Evolutionary conservation across 2,113 vertebrate species (phyloP).

Genomic region (Pachypanchax playfairii): DNA sequence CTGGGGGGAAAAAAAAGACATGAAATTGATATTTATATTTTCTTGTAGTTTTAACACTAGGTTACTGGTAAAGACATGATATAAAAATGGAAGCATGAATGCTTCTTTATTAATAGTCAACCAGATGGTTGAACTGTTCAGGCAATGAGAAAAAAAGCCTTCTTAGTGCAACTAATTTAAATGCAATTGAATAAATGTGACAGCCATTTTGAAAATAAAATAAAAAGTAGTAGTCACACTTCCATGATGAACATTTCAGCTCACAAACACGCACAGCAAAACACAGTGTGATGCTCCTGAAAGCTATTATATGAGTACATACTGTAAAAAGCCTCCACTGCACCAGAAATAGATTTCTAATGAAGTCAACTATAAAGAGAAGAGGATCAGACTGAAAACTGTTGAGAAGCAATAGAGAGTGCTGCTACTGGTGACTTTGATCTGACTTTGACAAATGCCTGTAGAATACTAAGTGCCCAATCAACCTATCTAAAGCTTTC

Average conservation of each 20-base stretch:
- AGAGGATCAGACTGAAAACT: slow-evolving; percentile 41
- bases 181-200: background rate
- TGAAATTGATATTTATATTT: too few relatives aligned
- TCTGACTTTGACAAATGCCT: slow-evolving; percentile 73
- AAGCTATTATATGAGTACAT: slow-evolving; percentile 22
- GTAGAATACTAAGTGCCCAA: slow-evolving; percentile 71
- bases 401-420: slow-evolving; percentile 44
- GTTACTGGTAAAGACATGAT: too few relatives aligned
- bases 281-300: background rate
- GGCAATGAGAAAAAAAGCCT: background rate
- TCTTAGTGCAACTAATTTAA: background rate
- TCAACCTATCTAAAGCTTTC: slow-evolving; percentile 59
- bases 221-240: slow-evolving; percentile 2
- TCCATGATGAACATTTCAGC: slow-evolving; percentile 1
- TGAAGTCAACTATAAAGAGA: slow-evolving; percentile 34
- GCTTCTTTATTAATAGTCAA: background rate
- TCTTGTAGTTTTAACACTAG: too few relatives aligned
- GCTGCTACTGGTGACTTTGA: slow-evolving; percentile 70
- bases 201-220: background rate
- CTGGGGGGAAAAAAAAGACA: too few relatives aligned
- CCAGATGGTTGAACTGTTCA: slow-evolving; percentile 12
- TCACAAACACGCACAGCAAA: slow-evolving; percentile 35
- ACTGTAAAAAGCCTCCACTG: slow-evolving; percentile 23
- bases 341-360: slow-evolving; percentile 55
- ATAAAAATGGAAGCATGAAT: slow-evolving; percentile 2